phyloP scores from a whole-genome alignment of 1,140 invertebrate genomes.

The Lepidotrigona ventralis region DNA sequence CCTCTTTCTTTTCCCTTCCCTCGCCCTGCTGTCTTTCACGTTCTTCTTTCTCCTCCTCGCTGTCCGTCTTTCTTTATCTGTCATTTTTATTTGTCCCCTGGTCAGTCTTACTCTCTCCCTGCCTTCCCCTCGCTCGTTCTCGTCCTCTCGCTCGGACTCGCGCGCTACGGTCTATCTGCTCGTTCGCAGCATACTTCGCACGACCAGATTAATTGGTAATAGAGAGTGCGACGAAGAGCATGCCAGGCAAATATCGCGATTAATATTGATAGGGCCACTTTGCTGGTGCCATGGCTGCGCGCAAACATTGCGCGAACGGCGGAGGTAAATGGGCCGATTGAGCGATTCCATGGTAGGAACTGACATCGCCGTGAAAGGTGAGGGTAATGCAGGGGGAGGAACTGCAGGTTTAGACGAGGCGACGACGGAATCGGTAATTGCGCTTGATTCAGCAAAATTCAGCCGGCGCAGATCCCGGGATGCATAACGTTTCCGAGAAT shows the following conservation, averaged over 20 bases:
- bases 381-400: neutral
- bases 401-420: constrained; percentile 1
- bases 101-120: constrained; percentile 3
- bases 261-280: constrained; percentile 77
- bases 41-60: constrained; percentile 34
- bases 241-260: constrained; percentile 74
- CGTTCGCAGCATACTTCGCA: constrained; percentile 78
- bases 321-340: constrained; percentile 24
- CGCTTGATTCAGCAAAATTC: constrained; percentile 8
- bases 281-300: constrained; percentile 60
- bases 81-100: constrained; percentile 41
- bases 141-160: constrained; percentile 18
- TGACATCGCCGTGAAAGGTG: neutral
- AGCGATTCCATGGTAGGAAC: constrained; percentile 4
- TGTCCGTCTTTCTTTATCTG: constrained; percentile 36
- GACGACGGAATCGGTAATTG: constrained; percentile 8
- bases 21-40: neutral
- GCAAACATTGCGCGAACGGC: constrained; percentile 41
- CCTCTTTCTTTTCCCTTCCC: neutral
- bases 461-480: neutral
- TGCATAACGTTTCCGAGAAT: constrained; percentile 1
- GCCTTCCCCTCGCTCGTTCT: constrained; percentile 11
- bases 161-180: constrained; percentile 63
- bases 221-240: constrained; percentile 71
- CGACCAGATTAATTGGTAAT: constrained; percentile 80